These are phyloP conservation scores for Plectrocnemia conspersa DNA, from an alignment of 1,140 invertebrate species.

Conservation along the genomic window DNA sequence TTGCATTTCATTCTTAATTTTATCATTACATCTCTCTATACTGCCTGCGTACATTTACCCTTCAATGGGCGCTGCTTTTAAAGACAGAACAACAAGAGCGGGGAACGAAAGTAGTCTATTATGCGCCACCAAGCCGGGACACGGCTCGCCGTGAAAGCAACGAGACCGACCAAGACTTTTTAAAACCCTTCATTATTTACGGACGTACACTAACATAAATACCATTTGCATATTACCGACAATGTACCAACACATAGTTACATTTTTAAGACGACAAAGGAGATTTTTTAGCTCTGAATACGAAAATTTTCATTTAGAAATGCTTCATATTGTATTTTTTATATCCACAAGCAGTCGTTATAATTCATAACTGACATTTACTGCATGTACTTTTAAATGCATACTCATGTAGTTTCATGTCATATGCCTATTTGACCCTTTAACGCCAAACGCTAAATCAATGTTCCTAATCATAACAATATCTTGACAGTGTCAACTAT, in stretches of 20 bases:
- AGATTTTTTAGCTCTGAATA: neutral
- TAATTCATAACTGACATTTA: too few relatives aligned
- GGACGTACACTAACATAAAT: neutral
- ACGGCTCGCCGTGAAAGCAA: constrained; percentile 8
- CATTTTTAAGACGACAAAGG: too few relatives aligned
- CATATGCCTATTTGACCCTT: too few relatives aligned
- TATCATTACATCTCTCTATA: constrained; percentile 34
- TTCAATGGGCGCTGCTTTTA: constrained; percentile 13
- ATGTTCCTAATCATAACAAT: too few relatives aligned
- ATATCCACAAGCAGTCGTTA: too few relatives aligned
- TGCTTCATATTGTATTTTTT: too few relatives aligned
- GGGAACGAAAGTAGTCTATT: constrained; percentile 6
- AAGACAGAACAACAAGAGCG: constrained; percentile 1
- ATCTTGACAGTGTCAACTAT: too few relatives aligned
- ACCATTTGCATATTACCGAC: constrained; percentile 4
- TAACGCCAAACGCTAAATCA: too few relatives aligned
- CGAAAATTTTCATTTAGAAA: neutral
- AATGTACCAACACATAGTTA: neutral
- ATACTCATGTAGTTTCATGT: too few relatives aligned
- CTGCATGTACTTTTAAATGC: too few relatives aligned
- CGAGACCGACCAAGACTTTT: constrained; percentile 4
- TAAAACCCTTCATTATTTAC: constrained; percentile 4
- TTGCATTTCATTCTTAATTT: constrained; percentile 36
- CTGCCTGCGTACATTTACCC: constrained; percentile 11
- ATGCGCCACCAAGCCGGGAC: constrained; percentile 11